Base-by-base conservation (phyloP, 2,888 invertebrate species). In the Cataglyphis livida region DNA sequence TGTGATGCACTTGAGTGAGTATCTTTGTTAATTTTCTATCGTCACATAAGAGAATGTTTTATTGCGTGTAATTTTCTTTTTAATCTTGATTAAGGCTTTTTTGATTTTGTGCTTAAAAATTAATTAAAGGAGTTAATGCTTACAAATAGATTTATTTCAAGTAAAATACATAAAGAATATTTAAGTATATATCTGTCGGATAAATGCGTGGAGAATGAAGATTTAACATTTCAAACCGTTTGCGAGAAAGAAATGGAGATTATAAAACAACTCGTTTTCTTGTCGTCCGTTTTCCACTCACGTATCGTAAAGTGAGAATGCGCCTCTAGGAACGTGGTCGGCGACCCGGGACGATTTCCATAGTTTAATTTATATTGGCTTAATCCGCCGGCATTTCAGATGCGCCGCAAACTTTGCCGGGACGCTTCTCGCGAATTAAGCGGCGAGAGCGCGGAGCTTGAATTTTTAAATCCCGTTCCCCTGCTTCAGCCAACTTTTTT, bases 301-400 rank as follows among this genome's bases (percentile, higher is more conserved):
- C 21, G 41, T 79, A 79, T 71, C 44, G n/a, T 44, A 32, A 79
- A 78, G 54, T 57, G 32, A 78, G 71, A 71, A 79, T 71, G 48
- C 59, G 59, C 71, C 9, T 7, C 32, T 28, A n/a, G n/a, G 5
- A 51, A n/a, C 28, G 38, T 32, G 25, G 18, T 21, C 38, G 18
- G 51, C 28, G 12, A 38, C 18, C n/a, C 71, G 57, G 32, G 15
- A 59, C 70, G 21, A 79, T 79, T 79, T 71, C 59, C 71, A 79
- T 79, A 79, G 71, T 79, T 79, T 71, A 79, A 79, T 79, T 59
- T 79, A 59, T 79, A 78, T 78, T 44, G 44, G 59, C 44, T 79
- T 48, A 71, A 79, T 71, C 70, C 78, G 21, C 59, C 41, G n/a
- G 78, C 57, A 25, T 59, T 78, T 78, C 78, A 32, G 78, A 78